Conservation (phyloP, 2,797 vertebrate species). For the Pantherophis vulpinus region DNA sequence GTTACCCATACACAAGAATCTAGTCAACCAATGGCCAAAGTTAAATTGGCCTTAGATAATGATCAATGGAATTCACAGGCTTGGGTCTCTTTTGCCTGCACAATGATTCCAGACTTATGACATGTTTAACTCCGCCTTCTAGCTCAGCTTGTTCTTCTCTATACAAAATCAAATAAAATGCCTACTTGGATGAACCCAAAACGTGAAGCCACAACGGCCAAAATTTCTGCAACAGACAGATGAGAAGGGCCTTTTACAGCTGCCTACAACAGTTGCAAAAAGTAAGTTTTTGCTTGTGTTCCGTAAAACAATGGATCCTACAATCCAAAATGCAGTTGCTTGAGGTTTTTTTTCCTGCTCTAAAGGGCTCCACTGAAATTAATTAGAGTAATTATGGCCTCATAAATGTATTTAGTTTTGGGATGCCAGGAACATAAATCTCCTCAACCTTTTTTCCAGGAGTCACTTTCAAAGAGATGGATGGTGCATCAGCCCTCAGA, state of each 20-base stretch:
- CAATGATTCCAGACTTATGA: neutral
- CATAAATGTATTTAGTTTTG: neutral
- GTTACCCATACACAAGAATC: neutral
- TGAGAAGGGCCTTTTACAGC: neutral
- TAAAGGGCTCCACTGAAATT: conserved; percentile 3
- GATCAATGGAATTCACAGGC: neutral
- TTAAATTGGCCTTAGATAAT: neutral
- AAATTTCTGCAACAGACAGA: neutral
- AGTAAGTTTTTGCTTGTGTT: neutral
- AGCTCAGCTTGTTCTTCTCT: neutral
- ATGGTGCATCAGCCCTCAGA: neutral
- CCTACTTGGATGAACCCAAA: neutral
- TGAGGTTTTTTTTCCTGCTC: neutral
- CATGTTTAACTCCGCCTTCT: neutral
- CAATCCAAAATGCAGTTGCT: neutral
- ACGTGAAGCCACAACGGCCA: neutral
- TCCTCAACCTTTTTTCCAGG: neutral
- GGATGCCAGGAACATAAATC: neutral
- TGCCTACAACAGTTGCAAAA: neutral
- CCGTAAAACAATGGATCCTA: neutral
- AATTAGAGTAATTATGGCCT: conserved; percentile 15
- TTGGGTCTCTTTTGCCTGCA: neutral
- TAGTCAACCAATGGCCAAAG: neutral
- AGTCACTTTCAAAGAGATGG: neutral
- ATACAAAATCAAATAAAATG: neutral